Evolutionary conservation across 1,140 invertebrate genomes (phyloP).

Genomic region (Maniola jurtina): DNA sequence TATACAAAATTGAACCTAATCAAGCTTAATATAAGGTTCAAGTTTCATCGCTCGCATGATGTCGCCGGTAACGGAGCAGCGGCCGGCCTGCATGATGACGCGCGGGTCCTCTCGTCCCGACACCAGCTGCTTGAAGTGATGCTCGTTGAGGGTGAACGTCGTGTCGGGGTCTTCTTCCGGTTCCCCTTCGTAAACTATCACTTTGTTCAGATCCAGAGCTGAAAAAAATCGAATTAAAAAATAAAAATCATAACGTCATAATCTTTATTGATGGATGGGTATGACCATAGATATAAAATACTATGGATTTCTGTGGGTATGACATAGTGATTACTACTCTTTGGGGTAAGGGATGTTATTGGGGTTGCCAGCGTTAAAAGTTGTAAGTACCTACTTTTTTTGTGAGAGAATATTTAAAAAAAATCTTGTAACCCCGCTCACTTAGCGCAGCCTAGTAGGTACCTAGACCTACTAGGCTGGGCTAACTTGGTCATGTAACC

Average conservation of each 20-base stretch:
- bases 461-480: too few species aligned
- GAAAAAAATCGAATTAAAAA: slow-evolving; percentile 31
- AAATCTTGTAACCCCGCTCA: too few species aligned
- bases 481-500: too few species aligned
- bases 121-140: slow-evolving; percentile 68
- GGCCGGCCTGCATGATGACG: slow-evolving; percentile 69
- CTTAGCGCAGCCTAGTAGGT: too few species aligned
- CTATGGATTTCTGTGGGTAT: too few species aligned
- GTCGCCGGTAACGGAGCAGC: slow-evolving; percentile 74
- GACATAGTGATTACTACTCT: too few species aligned
- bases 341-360: too few species aligned
- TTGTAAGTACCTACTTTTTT: too few species aligned
- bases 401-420: too few species aligned
- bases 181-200: slow-evolving; percentile 69
- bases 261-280: too few species aligned
- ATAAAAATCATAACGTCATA: neutral
- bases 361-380: too few species aligned
- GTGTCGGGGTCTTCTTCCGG: slow-evolving; percentile 70
- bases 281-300: too few species aligned
- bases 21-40: slow-evolving; percentile 74
- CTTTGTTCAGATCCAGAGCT: slow-evolving; percentile 73
- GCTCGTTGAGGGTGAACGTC: slow-evolving; percentile 71
- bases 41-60: slow-evolving; percentile 77
- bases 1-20: slow-evolving; percentile 30
- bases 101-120: slow-evolving; percentile 60